A percentile compares a stretch with the other conserved stretches of the same genome.
Conservation (phyloP, 2,888 invertebrate species). For the Napeogenes inachia region DNA sequence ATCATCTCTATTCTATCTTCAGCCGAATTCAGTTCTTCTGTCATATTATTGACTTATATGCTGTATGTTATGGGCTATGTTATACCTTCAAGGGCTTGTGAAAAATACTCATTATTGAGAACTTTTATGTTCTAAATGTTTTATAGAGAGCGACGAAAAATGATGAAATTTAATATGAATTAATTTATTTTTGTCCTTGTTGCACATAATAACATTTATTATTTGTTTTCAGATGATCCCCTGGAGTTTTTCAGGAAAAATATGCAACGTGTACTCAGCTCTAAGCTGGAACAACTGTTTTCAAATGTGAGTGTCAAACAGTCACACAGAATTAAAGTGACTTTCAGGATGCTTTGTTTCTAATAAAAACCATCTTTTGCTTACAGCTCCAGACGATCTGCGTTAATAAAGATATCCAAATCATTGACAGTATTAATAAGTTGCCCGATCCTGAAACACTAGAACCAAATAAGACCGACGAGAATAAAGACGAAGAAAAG, state of each 20-base stretch:
- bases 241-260: conserved; percentile 30
- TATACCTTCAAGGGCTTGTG: too few relatives aligned
- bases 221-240: conserved; percentile 32
- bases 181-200: neutral
- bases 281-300: conserved; percentile 31
- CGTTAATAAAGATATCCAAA: conserved; percentile 4
- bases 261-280: conserved; percentile 25
- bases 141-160: too few relatives aligned
- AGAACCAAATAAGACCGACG: neutral
- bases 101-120: too few relatives aligned
- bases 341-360: too few relatives aligned
- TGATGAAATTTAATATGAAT: neutral
- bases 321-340: neutral
- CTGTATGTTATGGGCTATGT: neutral
- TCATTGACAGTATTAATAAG: conserved; percentile 6
- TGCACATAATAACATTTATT: neutral
- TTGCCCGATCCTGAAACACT: neutral
- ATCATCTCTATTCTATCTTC: too few relatives aligned
- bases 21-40: neutral
- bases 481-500: neutral
- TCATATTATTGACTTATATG: conserved; percentile 1
- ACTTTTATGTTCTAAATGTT: too few relatives aligned
- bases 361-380: neutral
- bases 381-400: conserved; percentile 11
- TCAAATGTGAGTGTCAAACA: conserved; percentile 23